Base-by-base conservation (phyloP, 2,797 vertebrate species). In the Cephalopachus bancanus region DNA sequence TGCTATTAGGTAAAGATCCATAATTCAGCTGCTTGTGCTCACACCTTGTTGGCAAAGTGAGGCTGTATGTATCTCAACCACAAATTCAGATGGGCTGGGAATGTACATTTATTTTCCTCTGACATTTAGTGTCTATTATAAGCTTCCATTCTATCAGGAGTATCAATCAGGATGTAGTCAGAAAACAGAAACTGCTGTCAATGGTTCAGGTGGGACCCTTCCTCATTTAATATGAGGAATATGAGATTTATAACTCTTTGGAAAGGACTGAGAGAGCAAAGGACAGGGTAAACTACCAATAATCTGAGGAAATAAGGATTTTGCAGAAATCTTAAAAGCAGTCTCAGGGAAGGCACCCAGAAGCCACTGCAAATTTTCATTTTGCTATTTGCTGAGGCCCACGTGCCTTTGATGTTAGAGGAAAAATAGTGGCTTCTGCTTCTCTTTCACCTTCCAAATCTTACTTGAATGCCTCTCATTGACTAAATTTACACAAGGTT, bases 111-210 rank as follows among this genome's bases (percentile, higher is more conserved):
- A 71, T 91, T 85, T 91, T 62, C 83, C 19, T 62, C 3, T 78
- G 62, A 60, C 12, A 81, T 15, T 80, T 93, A 72, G 16, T 60
- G 84, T 83, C 95, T 94, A 62, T 57, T 69, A 10, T 26, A 95
- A 89, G 15, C 37, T 94, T 95, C 64, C 49, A 72, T 88, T 65
- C n/a, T 37, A 83, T 78, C 69, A 80, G n/a, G 17, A 49, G 2
- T 76, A 74, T 74, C 57, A 74, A 16, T 67, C n/a, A 76, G 74
- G 16, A 60, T 44, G 3, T 60, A 72, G 8, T 76, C 37, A 81
- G 37, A 72, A 89, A 91, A 83, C 22, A 87, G 74, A 89, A 92
- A 94, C 49, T 51, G 49, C 60, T 60, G n/a, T 33, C 67, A 20
- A 55, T 83, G 19, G 57, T 91, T 78, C 26, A 69, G 44, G 37